Percentiles rank a stretch among this genome's conserved stretches.
Evolutionary conservation across 2,113 vertebrate genomes (phyloP).

Genomic region (Pygoscelis adeliae): DNA sequence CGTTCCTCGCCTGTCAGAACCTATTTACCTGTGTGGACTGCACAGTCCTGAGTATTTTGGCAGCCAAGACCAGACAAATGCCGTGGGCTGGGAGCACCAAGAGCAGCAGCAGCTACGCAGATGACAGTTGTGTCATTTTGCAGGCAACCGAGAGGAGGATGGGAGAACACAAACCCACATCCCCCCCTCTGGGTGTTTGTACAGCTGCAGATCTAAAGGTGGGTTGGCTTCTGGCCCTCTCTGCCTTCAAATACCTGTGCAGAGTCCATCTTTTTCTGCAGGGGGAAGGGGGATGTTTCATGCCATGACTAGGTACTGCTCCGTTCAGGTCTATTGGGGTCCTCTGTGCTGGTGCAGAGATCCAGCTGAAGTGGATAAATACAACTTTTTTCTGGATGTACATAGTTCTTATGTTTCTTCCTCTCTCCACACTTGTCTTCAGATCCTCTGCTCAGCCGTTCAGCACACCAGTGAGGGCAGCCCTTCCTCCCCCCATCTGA

Average conservation of each 20-base stretch:
- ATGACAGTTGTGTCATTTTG: neutral
- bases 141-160: fast-evolving
- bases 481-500: neutral
- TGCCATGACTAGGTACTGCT: neutral
- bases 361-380: neutral
- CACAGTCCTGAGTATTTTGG: neutral
- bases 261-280: neutral
- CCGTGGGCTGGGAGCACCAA: neutral
- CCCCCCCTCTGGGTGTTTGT: neutral
- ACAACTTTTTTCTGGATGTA: neutral
- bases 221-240: neutral
- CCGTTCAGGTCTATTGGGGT: neutral
- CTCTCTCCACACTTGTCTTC: neutral
- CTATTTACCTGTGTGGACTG: neutral
- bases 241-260: neutral
- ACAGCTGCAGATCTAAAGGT: neutral
- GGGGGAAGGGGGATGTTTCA: neutral
- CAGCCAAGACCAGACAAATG: neutral
- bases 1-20: neutral
- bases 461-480: neutral
- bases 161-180: neutral
- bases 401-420: neutral
- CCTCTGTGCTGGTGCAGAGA: neutral
- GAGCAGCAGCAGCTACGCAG: neutral
- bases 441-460: neutral